phyloP scores from a whole-genome alignment of 2,797 vertebrate genomes.

The Psittacula derbiana region DNA sequence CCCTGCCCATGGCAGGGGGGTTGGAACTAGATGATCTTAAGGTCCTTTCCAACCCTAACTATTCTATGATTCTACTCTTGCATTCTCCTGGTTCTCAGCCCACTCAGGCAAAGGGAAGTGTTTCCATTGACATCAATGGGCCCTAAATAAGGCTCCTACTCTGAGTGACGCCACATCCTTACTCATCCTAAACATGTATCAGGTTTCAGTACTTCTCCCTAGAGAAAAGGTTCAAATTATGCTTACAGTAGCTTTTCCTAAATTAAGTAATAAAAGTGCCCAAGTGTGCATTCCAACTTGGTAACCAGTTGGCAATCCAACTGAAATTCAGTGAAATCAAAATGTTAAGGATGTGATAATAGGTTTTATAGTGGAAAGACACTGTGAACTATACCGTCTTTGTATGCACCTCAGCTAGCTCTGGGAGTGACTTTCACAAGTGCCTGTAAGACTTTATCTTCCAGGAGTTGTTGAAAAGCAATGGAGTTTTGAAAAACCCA shows the following conservation, averaged over 20 bases:
- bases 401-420: not conserved
- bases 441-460: not conserved
- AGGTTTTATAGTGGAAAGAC: not conserved
- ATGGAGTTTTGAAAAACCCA: not conserved
- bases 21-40: no score
- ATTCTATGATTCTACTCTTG: not conserved
- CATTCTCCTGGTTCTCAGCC: conserved; percentile 1
- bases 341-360: not conserved
- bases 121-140: conserved; percentile 10
- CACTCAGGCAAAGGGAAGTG: conserved; percentile 27
- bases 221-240: conserved; percentile 34
- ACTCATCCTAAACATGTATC: not conserved
- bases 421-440: not conserved
- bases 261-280: not conserved
- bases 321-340: not conserved
- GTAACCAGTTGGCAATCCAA: not conserved
- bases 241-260: conserved; percentile 18
- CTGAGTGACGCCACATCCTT: not conserved
- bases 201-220: conserved; percentile 1
- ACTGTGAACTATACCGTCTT: not conserved
- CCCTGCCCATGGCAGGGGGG: no score
- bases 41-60: no score
- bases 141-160: conserved; percentile 5
- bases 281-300: not conserved
- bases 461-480: not conserved